phyloP scores from a whole-genome alignment of 2,888 invertebrate species.

The Entomobrya multifasciata region DNA sequence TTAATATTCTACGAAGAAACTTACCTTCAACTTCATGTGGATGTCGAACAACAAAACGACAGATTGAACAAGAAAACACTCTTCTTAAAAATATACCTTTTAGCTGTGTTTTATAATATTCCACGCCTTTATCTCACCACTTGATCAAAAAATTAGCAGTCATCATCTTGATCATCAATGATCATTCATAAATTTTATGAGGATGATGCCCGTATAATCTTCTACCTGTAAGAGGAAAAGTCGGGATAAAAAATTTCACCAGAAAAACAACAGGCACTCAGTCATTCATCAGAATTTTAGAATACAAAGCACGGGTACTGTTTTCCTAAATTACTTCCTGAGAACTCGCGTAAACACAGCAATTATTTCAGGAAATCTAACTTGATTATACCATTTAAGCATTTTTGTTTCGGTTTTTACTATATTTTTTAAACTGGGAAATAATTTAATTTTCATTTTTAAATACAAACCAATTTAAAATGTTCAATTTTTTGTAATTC shows the following conservation, averaged over 20 bases:
- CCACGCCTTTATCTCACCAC: constrained; percentile 71
- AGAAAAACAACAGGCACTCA: constrained; percentile 10
- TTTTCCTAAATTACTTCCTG: constrained; percentile 30
- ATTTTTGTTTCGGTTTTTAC: too few species aligned
- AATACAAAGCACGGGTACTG: not conserved
- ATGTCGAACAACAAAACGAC: too few species aligned
- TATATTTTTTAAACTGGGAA: too few species aligned
- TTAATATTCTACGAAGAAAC: too few species aligned
- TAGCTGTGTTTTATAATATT: constrained; percentile 28
- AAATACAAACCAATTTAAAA: too few species aligned
- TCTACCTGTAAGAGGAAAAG: not conserved
- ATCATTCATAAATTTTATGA: constrained; percentile 37
- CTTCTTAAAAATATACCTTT: constrained; percentile 38
- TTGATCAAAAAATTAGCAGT: constrained; percentile 70
- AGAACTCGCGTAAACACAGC: not conserved
- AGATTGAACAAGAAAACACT: not conserved
- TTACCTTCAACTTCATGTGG: too few species aligned
- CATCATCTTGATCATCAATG: constrained; percentile 53
- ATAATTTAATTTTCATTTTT: too few species aligned
- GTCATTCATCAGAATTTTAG: not conserved
- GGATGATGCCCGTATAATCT: constrained; percentile 7
- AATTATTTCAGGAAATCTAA: too few species aligned
- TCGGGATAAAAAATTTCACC: not conserved
- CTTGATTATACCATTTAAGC: too few species aligned
- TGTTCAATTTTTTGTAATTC: too few species aligned